phyloP scores from a whole-genome alignment of 2,888 invertebrate species.

The Lasioglossum oenotherae region DNA sequence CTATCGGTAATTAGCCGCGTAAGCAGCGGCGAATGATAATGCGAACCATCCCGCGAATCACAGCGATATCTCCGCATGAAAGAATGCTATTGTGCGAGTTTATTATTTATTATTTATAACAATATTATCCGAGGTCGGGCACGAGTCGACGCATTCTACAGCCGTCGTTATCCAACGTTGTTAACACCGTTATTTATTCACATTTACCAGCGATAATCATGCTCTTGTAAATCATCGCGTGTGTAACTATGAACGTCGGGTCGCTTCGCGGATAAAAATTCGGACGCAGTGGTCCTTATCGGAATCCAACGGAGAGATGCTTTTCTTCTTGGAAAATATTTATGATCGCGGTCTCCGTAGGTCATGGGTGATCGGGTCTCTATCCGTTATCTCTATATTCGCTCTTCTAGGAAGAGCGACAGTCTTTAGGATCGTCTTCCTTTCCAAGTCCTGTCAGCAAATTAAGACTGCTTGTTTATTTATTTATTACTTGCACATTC shows the following conservation, averaged over 20 bases:
- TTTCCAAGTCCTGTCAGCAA: too few species aligned
- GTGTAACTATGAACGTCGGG: too few species aligned
- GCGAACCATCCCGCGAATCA: conserved; percentile 42
- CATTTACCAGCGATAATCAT: conserved; percentile 49
- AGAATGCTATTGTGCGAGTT: conserved; percentile 58
- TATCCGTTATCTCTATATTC: conserved; percentile 14
- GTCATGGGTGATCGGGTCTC: conserved; percentile 16
- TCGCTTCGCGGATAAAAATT: background rate
- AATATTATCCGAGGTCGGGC: conserved; percentile 50
- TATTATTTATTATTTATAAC: background rate
- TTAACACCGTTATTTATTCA: conserved; percentile 40
- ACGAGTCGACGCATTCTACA: conserved; percentile 36
- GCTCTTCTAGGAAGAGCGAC: too few species aligned
- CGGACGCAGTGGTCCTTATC: conserved; percentile 30
- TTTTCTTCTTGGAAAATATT: conserved; percentile 33
- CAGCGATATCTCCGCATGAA: conserved; percentile 61
- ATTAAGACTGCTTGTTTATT: too few species aligned
- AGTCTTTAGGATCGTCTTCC: too few species aligned
- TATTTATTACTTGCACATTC: too few species aligned
- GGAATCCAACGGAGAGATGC: conserved; percentile 18
- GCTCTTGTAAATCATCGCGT: conserved; percentile 56
- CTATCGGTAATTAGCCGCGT: conserved; percentile 59
- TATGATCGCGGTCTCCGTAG: conserved; percentile 23
- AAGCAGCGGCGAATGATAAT: background rate
- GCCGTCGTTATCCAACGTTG: background rate